Evolutionary conservation across 2,888 invertebrate genomes (phyloP).

Genomic region (Dryadula phaetusa): DNA sequence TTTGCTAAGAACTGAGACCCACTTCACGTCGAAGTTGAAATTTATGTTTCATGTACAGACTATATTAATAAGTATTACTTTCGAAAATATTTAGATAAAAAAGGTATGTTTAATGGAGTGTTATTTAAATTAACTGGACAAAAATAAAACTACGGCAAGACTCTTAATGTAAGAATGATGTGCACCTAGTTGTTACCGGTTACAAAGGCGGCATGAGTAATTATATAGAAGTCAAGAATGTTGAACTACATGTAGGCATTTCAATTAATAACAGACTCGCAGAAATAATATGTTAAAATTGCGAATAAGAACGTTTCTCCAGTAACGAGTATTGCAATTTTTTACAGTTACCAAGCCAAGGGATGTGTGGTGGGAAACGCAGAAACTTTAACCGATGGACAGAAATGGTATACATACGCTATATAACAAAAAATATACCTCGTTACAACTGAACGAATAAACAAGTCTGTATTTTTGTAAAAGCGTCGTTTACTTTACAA

Average conservation of each 20-base stretch:
- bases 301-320: constrained; percentile 51
- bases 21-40: no score
- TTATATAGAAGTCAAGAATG: constrained; percentile 53
- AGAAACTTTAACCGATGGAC: constrained; percentile 52
- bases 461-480: constrained; percentile 8
- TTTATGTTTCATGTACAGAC: no score
- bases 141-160: not conserved
- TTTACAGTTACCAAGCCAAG: constrained; percentile 69
- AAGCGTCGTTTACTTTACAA: not conserved
- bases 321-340: constrained; percentile 58
- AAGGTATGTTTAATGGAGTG: not conserved
- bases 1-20: no score
- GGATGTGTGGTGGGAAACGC: constrained; percentile 63
- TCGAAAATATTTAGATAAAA: not conserved
- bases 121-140: not conserved
- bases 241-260: constrained; percentile 51
- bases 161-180: constrained; percentile 31
- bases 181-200: constrained; percentile 41
- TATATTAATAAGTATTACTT: no score
- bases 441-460: constrained; percentile 58
- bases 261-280: constrained; percentile 61
- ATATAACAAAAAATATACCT: constrained; percentile 57
- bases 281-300: constrained; percentile 52
- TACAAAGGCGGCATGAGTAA: constrained; percentile 45
- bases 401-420: constrained; percentile 39